Evolutionary conservation across 1,140 invertebrate genomes (phyloP).

Genomic region (Acromyrmex echinatior): DNA sequence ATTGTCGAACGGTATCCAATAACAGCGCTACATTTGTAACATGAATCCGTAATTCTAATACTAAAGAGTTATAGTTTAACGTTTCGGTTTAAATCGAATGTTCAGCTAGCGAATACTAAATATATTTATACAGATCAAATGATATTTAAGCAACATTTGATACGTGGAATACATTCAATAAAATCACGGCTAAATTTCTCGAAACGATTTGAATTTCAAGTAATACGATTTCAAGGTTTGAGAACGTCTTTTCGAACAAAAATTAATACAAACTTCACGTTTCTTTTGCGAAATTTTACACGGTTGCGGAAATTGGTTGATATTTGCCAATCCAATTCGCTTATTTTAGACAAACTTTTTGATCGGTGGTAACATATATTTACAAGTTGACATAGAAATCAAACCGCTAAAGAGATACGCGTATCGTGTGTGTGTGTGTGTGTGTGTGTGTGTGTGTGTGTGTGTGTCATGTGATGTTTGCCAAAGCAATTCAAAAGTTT

Average conservation of each 20-base stretch:
- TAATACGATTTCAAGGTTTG: neutral
- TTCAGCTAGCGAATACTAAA: neutral
- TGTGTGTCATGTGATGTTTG: neutral
- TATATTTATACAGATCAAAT: conserved; percentile 17
- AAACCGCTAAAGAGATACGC: neutral
- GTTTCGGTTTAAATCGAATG: conserved; percentile 33
- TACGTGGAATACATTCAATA: conserved; percentile 13
- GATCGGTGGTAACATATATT: conserved; percentile 2
- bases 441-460: neutral
- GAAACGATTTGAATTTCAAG: neutral
- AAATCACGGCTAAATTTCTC: neutral
- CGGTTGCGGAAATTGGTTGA: neutral
- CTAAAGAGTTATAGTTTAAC: neutral
- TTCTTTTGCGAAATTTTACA: neutral
- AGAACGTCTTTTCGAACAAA: conserved; percentile 3
- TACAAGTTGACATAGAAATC: conserved; percentile 19
- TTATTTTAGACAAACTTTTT: conserved; percentile 28
- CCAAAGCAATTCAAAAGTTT: conserved; percentile 25
- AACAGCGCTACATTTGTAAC: neutral
- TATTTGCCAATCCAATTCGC: conserved; percentile 23
- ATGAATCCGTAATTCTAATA: neutral
- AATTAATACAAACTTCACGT: conserved; percentile 8
- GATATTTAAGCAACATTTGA: conserved; percentile 48
- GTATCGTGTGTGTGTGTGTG: neutral
- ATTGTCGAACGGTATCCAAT: neutral